Evolutionary conservation across 1,140 invertebrate species (phyloP).

Genomic region (Lucilia cuprina): DNA sequence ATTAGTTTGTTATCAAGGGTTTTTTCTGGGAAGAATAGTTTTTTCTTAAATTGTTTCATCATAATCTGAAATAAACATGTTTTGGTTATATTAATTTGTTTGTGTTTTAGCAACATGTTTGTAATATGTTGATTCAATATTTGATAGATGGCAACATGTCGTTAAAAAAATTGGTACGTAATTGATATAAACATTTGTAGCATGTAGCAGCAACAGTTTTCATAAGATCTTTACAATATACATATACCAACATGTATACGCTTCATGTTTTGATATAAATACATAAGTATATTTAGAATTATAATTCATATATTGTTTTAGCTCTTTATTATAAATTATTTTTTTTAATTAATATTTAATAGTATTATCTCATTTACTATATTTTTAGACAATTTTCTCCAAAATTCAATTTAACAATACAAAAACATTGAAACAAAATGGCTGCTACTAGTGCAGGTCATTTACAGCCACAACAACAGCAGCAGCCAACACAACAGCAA

Average conservation of each 20-base stretch:
- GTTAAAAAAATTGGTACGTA: background rate
- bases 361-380: background rate
- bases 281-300: too few relatives aligned
- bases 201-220: background rate
- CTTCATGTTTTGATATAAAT: too few relatives aligned
- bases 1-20: background rate
- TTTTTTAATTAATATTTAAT: too few relatives aligned
- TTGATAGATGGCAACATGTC: background rate
- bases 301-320: too few relatives aligned
- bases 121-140: background rate
- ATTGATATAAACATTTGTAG: too few relatives aligned
- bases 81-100: too few relatives aligned
- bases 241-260: too few relatives aligned
- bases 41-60: too few relatives aligned
- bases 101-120: background rate
- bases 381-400: background rate
- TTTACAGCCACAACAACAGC: slow-evolving; percentile 34
- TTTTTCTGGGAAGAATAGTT: background rate
- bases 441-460: slow-evolving; percentile 59
- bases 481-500: background rate
- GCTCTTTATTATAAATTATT: too few relatives aligned
- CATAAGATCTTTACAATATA: too few relatives aligned
- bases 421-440: slow-evolving; percentile 42
- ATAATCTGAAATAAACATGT: too few relatives aligned
- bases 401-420: background rate